Percentiles rank a stretch among this genome's conserved stretches.
These are phyloP conservation scores for Torymus tubicola DNA, from an alignment of 2,888 invertebrate genomes.

Conservation along the genomic window DNA sequence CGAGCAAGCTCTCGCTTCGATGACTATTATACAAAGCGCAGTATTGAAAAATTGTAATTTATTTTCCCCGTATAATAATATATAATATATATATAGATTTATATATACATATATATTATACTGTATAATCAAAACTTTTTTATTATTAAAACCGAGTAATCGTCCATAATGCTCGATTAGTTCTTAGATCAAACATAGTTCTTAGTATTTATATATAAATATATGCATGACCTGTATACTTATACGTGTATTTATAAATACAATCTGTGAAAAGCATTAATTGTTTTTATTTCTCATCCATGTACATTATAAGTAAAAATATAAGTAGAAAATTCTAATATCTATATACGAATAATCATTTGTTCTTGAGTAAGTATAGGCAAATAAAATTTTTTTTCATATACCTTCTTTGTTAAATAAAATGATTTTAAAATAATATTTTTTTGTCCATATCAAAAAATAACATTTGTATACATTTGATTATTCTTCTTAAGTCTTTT, in stretches of 20 bases:
- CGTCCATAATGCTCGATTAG: slow-evolving; percentile 67
- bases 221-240: slow-evolving; percentile 71
- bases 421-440: no score
- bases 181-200: slow-evolving; percentile 69
- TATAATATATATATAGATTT: slow-evolving; percentile 59
- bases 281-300: slow-evolving; percentile 32
- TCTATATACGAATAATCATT: no score
- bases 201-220: slow-evolving; percentile 74
- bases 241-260: slow-evolving; percentile 75
- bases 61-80: slow-evolving; percentile 71
- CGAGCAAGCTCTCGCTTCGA: slow-evolving; percentile 68
- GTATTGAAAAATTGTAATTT: slow-evolving; percentile 75
- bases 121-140: slow-evolving; percentile 62
- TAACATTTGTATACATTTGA: no score
- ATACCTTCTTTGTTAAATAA: no score
- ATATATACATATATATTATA: slow-evolving; percentile 60
- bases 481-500: no score
- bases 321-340: neutral
- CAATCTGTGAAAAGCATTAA: slow-evolving; percentile 67
- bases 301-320: neutral
- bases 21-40: slow-evolving; percentile 71
- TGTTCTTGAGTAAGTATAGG: no score
- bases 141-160: slow-evolving; percentile 63
- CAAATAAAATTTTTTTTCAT: no score
- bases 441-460: no score